Conservation (phyloP, 2,113 vertebrate genomes). For the Triplophysa siluroides region DNA sequence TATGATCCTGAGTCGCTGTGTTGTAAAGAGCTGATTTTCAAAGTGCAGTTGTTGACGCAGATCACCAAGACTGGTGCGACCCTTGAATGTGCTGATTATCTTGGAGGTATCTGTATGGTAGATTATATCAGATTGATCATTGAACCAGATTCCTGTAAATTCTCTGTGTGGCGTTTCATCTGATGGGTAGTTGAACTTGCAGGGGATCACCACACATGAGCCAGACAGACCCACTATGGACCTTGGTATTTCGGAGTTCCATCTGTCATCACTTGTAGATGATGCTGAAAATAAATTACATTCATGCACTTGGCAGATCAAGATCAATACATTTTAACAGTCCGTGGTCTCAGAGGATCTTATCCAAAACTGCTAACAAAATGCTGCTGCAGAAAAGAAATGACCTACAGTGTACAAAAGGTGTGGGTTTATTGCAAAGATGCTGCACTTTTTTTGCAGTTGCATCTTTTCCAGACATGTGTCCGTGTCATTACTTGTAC, state of each 20-base stretch:
- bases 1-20: slow-evolving; percentile 60
- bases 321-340: no score
- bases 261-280: slow-evolving; percentile 49
- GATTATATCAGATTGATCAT: background rate
- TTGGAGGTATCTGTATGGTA: slow-evolving; percentile 52
- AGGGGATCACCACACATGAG: slow-evolving; percentile 72
- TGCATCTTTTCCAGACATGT: no score
- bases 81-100: slow-evolving; percentile 26
- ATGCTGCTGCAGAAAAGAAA: no score
- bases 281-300: slow-evolving; percentile 47
- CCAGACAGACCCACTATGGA: slow-evolving; percentile 62
- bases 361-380: no score
- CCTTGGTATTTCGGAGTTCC: slow-evolving; percentile 57
- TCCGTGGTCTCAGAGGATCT: no score
- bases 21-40: slow-evolving; percentile 63
- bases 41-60: slow-evolving; percentile 63
- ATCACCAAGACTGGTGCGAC: slow-evolving; percentile 63
- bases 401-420: no score
- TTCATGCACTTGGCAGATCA: no score
- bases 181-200: slow-evolving; percentile 63
- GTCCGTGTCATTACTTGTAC: no score
- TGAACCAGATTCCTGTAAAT: slow-evolving; percentile 62
- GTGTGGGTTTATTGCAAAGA: no score
- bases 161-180: fast-evolving
- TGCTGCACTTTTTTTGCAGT: no score